These are phyloP conservation scores for Loripinus fragilis DNA, from an alignment of 2,888 invertebrate genomes.

Conservation along the genomic window DNA sequence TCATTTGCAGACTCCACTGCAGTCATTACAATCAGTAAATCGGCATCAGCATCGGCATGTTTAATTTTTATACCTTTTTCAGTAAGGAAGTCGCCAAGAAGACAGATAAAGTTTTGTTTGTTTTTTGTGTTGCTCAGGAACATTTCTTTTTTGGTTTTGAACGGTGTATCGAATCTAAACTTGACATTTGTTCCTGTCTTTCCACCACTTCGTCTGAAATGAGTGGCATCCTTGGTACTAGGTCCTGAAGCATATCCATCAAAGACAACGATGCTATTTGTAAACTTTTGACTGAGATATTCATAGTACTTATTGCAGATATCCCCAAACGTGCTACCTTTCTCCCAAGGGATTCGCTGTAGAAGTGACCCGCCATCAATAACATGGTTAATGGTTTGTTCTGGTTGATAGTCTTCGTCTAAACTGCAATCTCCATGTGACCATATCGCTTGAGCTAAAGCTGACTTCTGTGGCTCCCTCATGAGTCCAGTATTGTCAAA, in stretches of 20 bases:
- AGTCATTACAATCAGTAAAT: slow-evolving; percentile 25
- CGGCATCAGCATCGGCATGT: slow-evolving; percentile 36
- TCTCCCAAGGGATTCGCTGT: slow-evolving; percentile 25
- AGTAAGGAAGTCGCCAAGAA: slow-evolving; percentile 10
- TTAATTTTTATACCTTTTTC: slow-evolving; percentile 4
- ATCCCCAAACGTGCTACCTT: slow-evolving; percentile 8
- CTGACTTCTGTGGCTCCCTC: slow-evolving; percentile 21
- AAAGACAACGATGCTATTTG: slow-evolving; percentile 30
- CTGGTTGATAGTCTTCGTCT: not conserved
- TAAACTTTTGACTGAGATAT: slow-evolving; percentile 11
- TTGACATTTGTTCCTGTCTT: slow-evolving; percentile 24
- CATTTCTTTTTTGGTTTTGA: slow-evolving; percentile 34
- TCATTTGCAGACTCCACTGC: too few relatives aligned
- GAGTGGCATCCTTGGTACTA: slow-evolving; percentile 33
- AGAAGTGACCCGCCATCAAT: slow-evolving; percentile 19
- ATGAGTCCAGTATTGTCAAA: slow-evolving; percentile 19
- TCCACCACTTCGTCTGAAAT: slow-evolving; percentile 23
- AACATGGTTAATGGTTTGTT: not conserved
- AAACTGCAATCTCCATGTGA: slow-evolving; percentile 16
- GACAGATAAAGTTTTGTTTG: slow-evolving; percentile 36
- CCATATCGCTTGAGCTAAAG: slow-evolving; percentile 20
- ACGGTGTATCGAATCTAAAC: slow-evolving; percentile 29
- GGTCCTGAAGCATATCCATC: slow-evolving; percentile 38
- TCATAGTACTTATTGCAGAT: slow-evolving; percentile 24
- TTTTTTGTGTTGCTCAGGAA: slow-evolving; percentile 39